Conservation (phyloP, 2,888 invertebrate species). For the Griposia aprilina region DNA sequence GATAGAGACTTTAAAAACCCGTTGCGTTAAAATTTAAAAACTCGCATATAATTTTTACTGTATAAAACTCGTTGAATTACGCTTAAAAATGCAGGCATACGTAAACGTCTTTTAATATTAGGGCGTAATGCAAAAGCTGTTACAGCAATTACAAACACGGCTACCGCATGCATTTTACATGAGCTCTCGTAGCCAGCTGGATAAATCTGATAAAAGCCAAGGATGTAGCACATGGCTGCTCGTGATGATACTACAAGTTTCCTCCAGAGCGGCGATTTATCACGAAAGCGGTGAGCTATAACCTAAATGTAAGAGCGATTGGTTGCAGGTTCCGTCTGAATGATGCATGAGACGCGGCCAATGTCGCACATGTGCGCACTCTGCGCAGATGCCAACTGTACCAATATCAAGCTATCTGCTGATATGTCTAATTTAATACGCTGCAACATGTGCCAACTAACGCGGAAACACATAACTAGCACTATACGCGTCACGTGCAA, state of each 20-base stretch:
- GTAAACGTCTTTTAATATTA: conserved; percentile 56
- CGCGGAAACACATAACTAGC: conserved; percentile 57
- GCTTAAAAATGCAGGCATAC: conserved; percentile 40
- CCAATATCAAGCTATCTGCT: conserved; percentile 69
- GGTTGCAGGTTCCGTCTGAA: conserved; percentile 81
- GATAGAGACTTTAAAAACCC: conserved; percentile 2
- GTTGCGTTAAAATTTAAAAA: not conserved
- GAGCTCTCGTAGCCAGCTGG: conserved; percentile 77
- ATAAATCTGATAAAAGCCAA: conserved; percentile 81
- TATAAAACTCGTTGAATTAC: conserved; percentile 32
- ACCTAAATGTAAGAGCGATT: conserved; percentile 80
- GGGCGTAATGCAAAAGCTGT: conserved; percentile 62
- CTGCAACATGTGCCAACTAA: conserved; percentile 73
- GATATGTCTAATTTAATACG: conserved; percentile 77
- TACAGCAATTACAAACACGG: conserved; percentile 74
- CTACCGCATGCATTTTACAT: conserved; percentile 80
- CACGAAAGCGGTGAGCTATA: conserved; percentile 75
- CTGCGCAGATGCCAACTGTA: conserved; percentile 68
- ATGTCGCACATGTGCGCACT: conserved; percentile 68
- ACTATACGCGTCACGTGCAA: conserved; percentile 62
- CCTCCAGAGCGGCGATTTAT: conserved; percentile 77
- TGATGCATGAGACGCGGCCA: conserved; percentile 77
- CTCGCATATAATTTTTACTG: not conserved
- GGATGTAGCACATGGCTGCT: conserved; percentile 76
- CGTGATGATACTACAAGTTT: conserved; percentile 82